These are phyloP conservation scores for Conus canariensis DNA, from an alignment of 2,888 invertebrate species.

Conservation along the genomic window DNA sequence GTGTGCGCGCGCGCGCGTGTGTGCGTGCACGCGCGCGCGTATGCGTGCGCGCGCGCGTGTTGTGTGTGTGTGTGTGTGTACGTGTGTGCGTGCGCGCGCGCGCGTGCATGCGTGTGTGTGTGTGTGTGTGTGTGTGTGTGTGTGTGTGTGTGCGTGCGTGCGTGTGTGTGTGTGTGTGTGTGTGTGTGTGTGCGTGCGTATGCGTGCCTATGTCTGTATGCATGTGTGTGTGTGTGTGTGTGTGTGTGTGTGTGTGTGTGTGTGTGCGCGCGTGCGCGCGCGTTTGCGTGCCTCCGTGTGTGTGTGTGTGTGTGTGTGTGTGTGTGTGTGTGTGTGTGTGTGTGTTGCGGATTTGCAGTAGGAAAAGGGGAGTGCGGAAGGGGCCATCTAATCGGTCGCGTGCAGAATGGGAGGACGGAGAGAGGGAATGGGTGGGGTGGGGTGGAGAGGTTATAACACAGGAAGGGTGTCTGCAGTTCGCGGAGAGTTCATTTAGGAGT, in stretches of 20 bases:
- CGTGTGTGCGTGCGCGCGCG: neutral
- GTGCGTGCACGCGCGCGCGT: too few relatives aligned
- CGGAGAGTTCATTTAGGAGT: too few relatives aligned
- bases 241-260: constrained; percentile 14
- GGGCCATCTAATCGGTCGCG: neutral
- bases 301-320: neutral
- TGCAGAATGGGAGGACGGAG: neutral
- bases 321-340: constrained; percentile 7
- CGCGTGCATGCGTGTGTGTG: neutral
- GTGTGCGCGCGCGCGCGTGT: neutral
- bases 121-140: neutral
- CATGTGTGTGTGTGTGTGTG: neutral
- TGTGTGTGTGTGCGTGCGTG: neutral
- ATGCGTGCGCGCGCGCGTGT: too few relatives aligned
- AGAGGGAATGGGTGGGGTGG: neutral
- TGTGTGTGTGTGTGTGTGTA: too few relatives aligned
- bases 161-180: neutral
- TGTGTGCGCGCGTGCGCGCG: neutral
- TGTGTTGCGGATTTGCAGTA: neutral
- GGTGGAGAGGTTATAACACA: too few relatives aligned
- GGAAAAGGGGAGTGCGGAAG: neutral
- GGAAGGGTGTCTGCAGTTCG: too few relatives aligned
- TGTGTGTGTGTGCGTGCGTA: too few relatives aligned
- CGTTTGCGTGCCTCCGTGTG: neutral
- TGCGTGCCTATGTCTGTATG: neutral